A percentile compares a stretch with the other conserved stretches of the same genome.
phyloP scores from a whole-genome alignment of 2,888 invertebrate species.

The Liodrosophila aerea region DNA sequence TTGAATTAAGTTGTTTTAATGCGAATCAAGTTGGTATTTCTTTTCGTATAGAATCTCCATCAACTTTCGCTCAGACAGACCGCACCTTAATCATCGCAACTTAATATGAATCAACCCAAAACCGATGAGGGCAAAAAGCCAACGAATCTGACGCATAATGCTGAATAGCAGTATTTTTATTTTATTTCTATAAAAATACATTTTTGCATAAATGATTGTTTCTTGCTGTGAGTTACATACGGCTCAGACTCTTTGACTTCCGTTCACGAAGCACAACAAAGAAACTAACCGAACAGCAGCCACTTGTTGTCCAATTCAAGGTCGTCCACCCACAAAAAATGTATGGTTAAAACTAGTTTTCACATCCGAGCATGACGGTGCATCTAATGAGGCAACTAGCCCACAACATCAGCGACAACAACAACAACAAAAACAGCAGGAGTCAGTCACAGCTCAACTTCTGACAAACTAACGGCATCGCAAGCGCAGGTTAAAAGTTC shows the following conservation, averaged over 20 bases:
- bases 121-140: conserved; percentile 9
- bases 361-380: conserved; percentile 28
- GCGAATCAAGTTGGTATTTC: conserved; percentile 19
- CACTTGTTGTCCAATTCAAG: conserved; percentile 50
- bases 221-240: too few species aligned
- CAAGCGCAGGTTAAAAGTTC: conserved; percentile 42
- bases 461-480: conserved; percentile 34
- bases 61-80: conserved; percentile 35
- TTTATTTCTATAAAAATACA: conserved; percentile 8
- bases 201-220: too few species aligned
- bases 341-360: conserved; percentile 32
- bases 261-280: conserved; percentile 31
- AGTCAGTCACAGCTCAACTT: too few species aligned
- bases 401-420: conserved; percentile 1
- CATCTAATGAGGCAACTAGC: conserved; percentile 9
- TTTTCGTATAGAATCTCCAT: conserved; percentile 2
- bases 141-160: conserved; percentile 31
- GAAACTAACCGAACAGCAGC: conserved; percentile 1
- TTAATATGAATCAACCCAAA: conserved; percentile 17
- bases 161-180: background rate
- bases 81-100: conserved; percentile 29
- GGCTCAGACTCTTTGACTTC: conserved; percentile 40
- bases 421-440: conserved; percentile 6
- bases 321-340: conserved; percentile 42
- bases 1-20: conserved; percentile 10